phyloP scores from a whole-genome alignment of 2,888 invertebrate genomes.

The Melitaea athalia region DNA sequence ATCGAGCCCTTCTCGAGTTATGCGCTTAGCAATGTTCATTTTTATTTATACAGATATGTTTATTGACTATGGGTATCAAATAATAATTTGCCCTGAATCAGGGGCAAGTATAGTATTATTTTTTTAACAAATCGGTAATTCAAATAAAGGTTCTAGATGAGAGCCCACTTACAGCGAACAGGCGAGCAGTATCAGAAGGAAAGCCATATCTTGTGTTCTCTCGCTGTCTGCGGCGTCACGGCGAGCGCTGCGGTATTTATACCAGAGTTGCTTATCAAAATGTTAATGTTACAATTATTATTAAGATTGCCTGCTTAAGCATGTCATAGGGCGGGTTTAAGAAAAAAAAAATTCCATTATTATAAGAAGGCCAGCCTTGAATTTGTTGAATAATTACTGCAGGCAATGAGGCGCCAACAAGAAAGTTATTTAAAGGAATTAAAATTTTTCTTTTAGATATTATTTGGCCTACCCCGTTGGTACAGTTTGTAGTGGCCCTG shows the following conservation, averaged over 20 bases:
- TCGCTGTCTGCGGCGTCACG: background rate
- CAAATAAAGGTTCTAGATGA: too few species aligned
- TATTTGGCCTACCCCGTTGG: background rate
- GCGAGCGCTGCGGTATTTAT: background rate
- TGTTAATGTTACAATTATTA: constrained; percentile 6
- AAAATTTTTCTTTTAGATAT: background rate
- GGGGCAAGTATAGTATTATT: too few species aligned
- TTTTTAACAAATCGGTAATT: too few species aligned
- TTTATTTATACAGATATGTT: too few species aligned
- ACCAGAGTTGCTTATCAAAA: background rate
- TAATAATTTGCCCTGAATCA: too few species aligned
- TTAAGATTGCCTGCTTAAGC: background rate
- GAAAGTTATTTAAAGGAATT: background rate
- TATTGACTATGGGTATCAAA: too few species aligned
- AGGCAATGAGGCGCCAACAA: background rate
- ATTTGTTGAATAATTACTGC: background rate
- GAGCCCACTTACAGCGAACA: background rate
- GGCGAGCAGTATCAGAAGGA: background rate
- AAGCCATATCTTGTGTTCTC: background rate
- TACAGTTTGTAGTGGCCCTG: too few species aligned
- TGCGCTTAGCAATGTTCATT: too few species aligned
- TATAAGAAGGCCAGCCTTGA: background rate
- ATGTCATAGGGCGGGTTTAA: background rate
- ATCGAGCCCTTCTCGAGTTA: too few species aligned
- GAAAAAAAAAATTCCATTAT: background rate